Base-by-base conservation (phyloP, 2,888 invertebrate species). In the Eristalinus aeneus region DNA sequence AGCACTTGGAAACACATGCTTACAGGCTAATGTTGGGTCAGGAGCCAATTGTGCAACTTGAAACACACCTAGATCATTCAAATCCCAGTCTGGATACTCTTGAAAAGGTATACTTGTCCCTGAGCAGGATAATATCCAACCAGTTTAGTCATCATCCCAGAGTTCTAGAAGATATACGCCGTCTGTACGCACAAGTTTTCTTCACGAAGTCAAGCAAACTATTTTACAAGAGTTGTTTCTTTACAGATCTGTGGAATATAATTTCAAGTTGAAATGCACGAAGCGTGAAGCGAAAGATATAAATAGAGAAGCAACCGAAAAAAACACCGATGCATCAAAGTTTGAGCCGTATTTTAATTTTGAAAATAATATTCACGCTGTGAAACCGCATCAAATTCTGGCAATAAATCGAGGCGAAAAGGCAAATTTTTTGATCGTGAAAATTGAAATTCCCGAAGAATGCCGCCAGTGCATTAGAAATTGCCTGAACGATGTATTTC, bases 331-430 rank as follows among this genome's bases (percentile, higher is more conserved):
- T 5, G 8, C 0, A 2, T 89, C 90, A 1, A 98, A 97, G 90
- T 98, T 96, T 92, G 95, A 96, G 90, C 93, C 94, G 85, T 98
- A 98, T 93, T 96, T 96, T 90, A 94, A 97, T 76, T 97, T 96
- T 93, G 94, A 94, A 89, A 93, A 93, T 56, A 93, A 94, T 2
- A 93, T 95, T 6, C 94, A 94, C 32, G 93, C 93, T 90, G 93
- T 97, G 3, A 96, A 96, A 91, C 95, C 97, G 0, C 96, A 98
- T 93, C 97, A 98, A 94, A 95, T 96, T 34, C 92, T 98, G 88
- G 98, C 98, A 0, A 94, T 98, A 12, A 98, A 98, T 91, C 94
- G 98, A 89, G 98, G 96, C 0, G 98, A 98, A 92, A 94, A 95
- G 83, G 94, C 95, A 76, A 97, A 98, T 91, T 93, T 95, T 64